phyloP scores from a whole-genome alignment of 1,140 invertebrate genomes.

The Doryteuthis pealeii region DNA sequence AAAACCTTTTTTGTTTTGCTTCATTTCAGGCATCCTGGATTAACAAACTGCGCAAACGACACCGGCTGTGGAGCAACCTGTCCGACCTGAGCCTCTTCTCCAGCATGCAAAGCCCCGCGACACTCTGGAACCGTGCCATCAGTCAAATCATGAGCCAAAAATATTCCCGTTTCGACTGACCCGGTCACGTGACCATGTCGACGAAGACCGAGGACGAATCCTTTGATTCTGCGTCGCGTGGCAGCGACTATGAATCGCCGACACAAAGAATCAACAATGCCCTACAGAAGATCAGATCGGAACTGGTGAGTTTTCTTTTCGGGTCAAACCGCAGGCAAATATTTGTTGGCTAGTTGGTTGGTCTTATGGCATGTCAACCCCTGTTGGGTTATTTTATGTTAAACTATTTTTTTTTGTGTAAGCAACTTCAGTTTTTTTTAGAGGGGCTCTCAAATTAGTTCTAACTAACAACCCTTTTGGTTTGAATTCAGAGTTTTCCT shows the following conservation, averaged over 20 bases:
- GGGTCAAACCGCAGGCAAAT: no score
- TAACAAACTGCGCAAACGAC: neutral
- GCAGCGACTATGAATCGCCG: neutral
- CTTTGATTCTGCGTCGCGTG: no score
- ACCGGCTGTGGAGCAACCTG: neutral
- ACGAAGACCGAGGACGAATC: no score
- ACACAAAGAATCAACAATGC: neutral
- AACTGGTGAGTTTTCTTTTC: neutral
- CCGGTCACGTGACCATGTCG: neutral
- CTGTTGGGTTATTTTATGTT: no score
- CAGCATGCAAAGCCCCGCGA: neutral
- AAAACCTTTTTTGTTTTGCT: neutral
- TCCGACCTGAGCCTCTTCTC: neutral
- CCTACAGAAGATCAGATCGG: neutral
- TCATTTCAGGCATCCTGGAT: neutral
- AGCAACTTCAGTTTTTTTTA: no score
- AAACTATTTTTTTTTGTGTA: no score
- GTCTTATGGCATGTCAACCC: no score
- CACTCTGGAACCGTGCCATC: neutral
- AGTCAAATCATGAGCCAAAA: constrained; percentile 1
- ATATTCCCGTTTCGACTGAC: neutral
- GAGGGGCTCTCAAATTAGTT: no score
- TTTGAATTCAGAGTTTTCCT: no score
- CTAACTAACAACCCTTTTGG: no score
- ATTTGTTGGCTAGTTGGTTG: no score